phyloP scores from a whole-genome alignment of 1,140 invertebrate genomes.

The Andricus grossulariae region DNA sequence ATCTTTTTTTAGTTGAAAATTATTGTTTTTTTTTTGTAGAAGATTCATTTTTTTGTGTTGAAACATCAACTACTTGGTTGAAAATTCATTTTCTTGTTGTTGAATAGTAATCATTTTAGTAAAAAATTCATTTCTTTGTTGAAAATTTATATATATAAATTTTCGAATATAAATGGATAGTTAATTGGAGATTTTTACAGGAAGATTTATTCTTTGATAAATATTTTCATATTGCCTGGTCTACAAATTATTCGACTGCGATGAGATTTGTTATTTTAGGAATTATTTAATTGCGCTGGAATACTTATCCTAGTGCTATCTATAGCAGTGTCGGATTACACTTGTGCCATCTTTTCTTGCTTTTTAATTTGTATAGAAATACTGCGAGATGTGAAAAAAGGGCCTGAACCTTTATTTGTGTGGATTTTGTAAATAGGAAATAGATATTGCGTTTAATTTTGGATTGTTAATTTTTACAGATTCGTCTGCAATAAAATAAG shows the following conservation, averaged over 20 bases:
- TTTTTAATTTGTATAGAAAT: background rate
- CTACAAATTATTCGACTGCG: slow-evolving; percentile 79
- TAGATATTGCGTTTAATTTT: too few species aligned
- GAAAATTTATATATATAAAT: too few species aligned
- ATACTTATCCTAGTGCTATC: slow-evolving; percentile 96
- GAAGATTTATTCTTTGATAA: slow-evolving; percentile 88
- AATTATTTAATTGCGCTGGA: slow-evolving; percentile 96
- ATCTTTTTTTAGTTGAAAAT: too few species aligned
- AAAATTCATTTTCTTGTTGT: too few species aligned
- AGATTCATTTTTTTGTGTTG: too few species aligned
- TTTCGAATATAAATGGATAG: slow-evolving; percentile 98
- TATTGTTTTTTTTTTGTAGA: too few species aligned
- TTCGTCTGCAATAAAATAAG: too few species aligned
- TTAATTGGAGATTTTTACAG: slow-evolving; percentile 96
- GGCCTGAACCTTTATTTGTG: background rate
- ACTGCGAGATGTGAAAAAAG: background rate
- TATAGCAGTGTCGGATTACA: slow-evolving; percentile 89
- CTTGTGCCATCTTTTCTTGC: slow-evolving; percentile 80
- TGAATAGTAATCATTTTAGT: too few species aligned
- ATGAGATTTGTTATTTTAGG: slow-evolving; percentile 88
- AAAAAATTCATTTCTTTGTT: too few species aligned
- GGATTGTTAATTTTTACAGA: too few species aligned
- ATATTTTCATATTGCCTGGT: slow-evolving; percentile 91
- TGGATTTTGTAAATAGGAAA: too few species aligned
- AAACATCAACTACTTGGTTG: too few species aligned